Evolutionary conservation across 2,113 vertebrate genomes (phyloP), one percentile per base, ranked within the genome.

Genomic region (Vidua chalybeata): DNA sequence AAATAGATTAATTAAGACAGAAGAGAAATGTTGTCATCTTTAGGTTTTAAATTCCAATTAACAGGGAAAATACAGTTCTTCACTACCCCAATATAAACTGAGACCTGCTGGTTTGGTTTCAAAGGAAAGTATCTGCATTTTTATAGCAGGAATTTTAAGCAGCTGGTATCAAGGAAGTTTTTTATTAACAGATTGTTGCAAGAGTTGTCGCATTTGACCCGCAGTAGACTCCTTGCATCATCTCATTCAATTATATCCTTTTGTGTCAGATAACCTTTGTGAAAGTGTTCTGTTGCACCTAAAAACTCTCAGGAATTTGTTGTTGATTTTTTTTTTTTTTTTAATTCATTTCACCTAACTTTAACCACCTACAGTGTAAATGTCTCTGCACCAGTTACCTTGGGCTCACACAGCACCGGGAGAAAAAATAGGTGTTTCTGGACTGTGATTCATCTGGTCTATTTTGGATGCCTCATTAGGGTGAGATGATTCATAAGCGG

Each of bases 371-470:
- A 21, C 22, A 51, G 55, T 59, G 31, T 61, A 69, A 77, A 69
- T 31, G 12, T 46, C 21, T 66, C 48, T 72, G 22, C 77, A n/a
- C 83, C 63, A 45, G 61, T 71, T 94, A 93, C 85, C 56, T 71
- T 75, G 30, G 43, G 8, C 21, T 90, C 62, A 68, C 84, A 79
- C 21, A 90, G 27, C 2, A 9, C 12, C 0, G 10, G 18, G 27
- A 79, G 75, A 76, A 92, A 92, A 94, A 95, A 92, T 33, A 94
- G 86, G 83, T 96, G 83, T 54, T 91, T 95, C 64, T 95, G 77
- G 61, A 46, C 39, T 71, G 56, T 96, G 93, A 96, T 96, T 96
- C 89, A 95, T 94, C 73, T 95, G 37, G 24, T 78, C 84, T 94
- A 87, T 91, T 96, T 96, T 87, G 45, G 61, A 89, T 89, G 61